Evolutionary conservation across 35 echinoderm and acorn worm species (phyloP).

Genomic region (Ophioderma brevispina): DNA sequence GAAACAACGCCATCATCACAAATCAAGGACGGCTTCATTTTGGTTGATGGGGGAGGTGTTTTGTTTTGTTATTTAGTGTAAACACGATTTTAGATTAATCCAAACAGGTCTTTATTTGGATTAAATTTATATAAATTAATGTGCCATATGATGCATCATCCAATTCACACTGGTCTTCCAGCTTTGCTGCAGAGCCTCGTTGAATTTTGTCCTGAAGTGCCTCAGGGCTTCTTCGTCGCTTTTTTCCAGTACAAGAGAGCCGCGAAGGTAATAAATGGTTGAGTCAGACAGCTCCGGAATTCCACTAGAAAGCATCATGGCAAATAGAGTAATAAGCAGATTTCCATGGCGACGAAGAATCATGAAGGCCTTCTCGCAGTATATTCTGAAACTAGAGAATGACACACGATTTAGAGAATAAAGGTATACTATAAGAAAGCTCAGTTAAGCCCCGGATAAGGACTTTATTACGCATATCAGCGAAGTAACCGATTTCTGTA

Average conservation of each 20-base stretch:
- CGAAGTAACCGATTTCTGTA: too few relatives aligned
- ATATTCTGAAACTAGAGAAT: slow-evolving; percentile 81
- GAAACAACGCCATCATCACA: too few relatives aligned
- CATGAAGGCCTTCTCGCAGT: slow-evolving; percentile 83
- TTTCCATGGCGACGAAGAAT: slow-evolving; percentile 88
- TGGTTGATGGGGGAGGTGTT: too few relatives aligned
- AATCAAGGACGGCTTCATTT: too few relatives aligned
- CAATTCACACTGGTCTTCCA: slow-evolving; percentile 98
- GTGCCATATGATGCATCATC: slow-evolving; percentile 68
- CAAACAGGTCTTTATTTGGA: too few relatives aligned
- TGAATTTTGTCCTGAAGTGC: slow-evolving; percentile 87
- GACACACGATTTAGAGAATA: too few relatives aligned
- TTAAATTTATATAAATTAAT: too few relatives aligned
- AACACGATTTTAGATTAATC: too few relatives aligned
- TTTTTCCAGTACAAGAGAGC: slow-evolving; percentile 77
- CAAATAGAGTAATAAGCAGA: slow-evolving; percentile 94
- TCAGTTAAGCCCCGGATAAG: too few relatives aligned
- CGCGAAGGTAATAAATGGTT: slow-evolving; percentile 84
- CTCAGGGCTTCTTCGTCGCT: slow-evolving; percentile 80
- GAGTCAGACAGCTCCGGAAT: slow-evolving; percentile 91
- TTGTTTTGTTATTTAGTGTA: too few relatives aligned
- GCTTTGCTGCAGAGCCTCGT: slow-evolving; percentile 86
- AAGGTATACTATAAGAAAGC: too few relatives aligned
- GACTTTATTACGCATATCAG: too few relatives aligned
- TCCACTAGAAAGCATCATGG: slow-evolving; percentile 97